Evolutionary conservation across 2,797 vertebrate species (phyloP).

Genomic region (Otolemur crassicaudatus): DNA sequence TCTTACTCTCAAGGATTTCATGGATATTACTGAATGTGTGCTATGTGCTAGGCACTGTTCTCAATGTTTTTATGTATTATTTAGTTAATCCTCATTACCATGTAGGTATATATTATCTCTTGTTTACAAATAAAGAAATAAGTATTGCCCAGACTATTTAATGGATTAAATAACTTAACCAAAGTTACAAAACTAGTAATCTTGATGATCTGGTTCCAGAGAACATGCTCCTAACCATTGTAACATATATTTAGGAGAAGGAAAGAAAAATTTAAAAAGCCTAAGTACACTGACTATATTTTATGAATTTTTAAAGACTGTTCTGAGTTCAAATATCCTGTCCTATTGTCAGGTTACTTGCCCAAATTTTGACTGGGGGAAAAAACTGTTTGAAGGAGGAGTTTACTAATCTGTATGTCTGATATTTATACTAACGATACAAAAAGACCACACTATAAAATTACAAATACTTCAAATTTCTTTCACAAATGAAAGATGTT

Average conservation of each 20-base stretch:
- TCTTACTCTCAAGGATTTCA: neutral
- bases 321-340: slow-evolving; percentile 5
- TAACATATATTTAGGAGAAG: slow-evolving; percentile 27
- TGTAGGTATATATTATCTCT: neutral
- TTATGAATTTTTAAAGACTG: slow-evolving; percentile 15
- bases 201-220: neutral
- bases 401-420: neutral
- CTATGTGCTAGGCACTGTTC: neutral
- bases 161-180: neutral
- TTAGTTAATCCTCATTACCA: neutral
- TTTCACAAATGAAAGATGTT: slow-evolving; percentile 33
- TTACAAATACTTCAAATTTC: neutral
- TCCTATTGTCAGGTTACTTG: neutral
- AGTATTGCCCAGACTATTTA: slow-evolving; percentile 33
- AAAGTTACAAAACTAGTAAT: slow-evolving; percentile 36
- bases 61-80: neutral
- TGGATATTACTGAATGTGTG: neutral
- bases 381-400: slow-evolving; percentile 11
- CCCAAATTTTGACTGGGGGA: slow-evolving; percentile 14
- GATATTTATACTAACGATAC: neutral
- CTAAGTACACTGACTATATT: neutral
- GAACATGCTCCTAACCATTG: neutral
- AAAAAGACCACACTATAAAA: neutral
- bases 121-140: slow-evolving; percentile 22
- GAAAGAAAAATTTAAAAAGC: slow-evolving; percentile 10